A percentile compares a stretch with the other conserved stretches of the same genome.
phyloP scores from a whole-genome alignment of 1,140 invertebrate genomes.

The Lepidurus arcticus region DNA sequence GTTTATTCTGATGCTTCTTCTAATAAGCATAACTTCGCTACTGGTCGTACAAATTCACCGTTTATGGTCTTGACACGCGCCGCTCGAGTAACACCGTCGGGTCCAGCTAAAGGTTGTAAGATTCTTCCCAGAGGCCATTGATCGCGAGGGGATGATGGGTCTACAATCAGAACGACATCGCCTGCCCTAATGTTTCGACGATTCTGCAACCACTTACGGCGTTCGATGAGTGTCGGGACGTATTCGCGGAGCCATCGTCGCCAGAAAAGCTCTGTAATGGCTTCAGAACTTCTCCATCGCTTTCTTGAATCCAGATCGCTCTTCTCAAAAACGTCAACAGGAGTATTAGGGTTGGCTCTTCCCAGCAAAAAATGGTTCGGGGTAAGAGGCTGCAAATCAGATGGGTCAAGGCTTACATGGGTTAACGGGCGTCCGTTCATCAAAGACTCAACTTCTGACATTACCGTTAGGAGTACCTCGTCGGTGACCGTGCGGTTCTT shows the following conservation, averaged over 20 bases:
- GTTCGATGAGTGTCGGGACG: constrained; percentile 29
- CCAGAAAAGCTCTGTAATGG: constrained; percentile 33
- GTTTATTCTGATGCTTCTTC: constrained; percentile 15
- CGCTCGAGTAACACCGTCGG: constrained; percentile 28
- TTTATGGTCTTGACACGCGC: constrained; percentile 27
- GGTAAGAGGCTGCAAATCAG: constrained; percentile 20
- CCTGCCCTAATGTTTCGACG: constrained; percentile 25
- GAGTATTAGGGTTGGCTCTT: constrained; percentile 20
- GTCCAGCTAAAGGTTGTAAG: constrained; percentile 9
- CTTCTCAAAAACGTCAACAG: constrained; percentile 30
- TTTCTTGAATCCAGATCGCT: constrained; percentile 6
- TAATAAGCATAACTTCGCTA: constrained; percentile 28
- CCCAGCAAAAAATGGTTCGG: constrained; percentile 34
- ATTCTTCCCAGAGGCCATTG: constrained; percentile 28
- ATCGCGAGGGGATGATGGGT: constrained; percentile 9
- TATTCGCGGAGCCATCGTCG: constrained; percentile 33
- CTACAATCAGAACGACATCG: constrained; percentile 32
- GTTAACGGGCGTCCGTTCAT: constrained; percentile 30
- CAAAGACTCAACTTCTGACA: constrained; percentile 24
- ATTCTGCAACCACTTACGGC: constrained; percentile 32
- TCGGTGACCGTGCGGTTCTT: constrained; percentile 30
- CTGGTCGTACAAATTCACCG: constrained; percentile 30
- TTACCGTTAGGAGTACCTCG: constrained; percentile 29
- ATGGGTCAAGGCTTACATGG: constrained; percentile 22
- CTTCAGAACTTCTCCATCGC: constrained; percentile 33